These are phyloP conservation scores for Notarius quadriscutis DNA, from an alignment of 2,113 vertebrate species.

Conservation along the genomic window DNA sequence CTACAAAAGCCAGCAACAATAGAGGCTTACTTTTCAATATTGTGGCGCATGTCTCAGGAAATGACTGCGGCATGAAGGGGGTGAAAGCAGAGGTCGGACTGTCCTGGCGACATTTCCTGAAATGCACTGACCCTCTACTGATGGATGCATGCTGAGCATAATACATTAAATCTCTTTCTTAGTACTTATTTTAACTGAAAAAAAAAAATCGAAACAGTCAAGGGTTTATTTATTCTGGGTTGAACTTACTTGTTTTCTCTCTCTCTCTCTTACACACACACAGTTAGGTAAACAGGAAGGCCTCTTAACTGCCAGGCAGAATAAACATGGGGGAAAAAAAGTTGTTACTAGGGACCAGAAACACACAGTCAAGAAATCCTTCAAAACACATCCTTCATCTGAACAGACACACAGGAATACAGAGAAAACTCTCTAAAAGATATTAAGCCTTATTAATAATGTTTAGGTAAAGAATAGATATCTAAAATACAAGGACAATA, in stretches of 20 bases:
- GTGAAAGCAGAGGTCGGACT: background rate
- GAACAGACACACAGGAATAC: background rate
- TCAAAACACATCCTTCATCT: background rate
- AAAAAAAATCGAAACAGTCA: background rate
- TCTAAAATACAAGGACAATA: background rate
- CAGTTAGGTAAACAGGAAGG: constrained; percentile 49
- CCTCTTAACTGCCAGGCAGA: constrained; percentile 26
- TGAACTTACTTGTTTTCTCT: background rate
- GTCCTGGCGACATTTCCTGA: constrained; percentile 18
- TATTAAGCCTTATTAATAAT: background rate
- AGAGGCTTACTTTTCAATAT: constrained; percentile 8
- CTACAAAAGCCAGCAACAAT: constrained; percentile 21
- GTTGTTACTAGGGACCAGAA: constrained; percentile 28
- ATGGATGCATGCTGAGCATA: constrained; percentile 2
- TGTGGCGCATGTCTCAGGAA: constrained; percentile 15
- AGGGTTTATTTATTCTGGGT: constrained; percentile 16
- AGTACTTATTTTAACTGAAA: background rate
- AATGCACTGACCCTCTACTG: background rate
- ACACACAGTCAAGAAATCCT: background rate
- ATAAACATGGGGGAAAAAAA: constrained; percentile 46
- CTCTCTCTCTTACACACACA: background rate
- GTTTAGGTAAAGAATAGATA: background rate
- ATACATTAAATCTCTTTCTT: constrained; percentile 12
- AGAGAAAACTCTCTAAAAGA: background rate
- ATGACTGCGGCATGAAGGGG: background rate